Base-by-base conservation (phyloP, 2,888 invertebrate species). In the Brenthis daphne region DNA sequence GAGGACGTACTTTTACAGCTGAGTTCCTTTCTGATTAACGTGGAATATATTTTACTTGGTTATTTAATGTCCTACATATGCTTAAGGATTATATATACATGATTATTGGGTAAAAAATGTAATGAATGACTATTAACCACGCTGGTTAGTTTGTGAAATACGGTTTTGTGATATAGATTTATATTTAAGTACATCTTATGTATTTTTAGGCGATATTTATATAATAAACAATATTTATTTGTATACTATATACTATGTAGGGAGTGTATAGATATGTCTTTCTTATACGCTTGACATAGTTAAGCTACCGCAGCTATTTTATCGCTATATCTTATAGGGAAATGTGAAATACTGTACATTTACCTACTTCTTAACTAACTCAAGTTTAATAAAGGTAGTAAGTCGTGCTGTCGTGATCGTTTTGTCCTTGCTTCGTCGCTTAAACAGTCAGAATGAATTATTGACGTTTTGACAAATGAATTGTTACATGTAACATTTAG, bases 1-100 rank as follows among this genome's bases (percentile, higher is more conserved):
- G 70, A 70, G 70, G 67, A 79, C 80, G 78, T 74, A 85, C 85
- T 86, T 84, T 89, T 86, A 86, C 85, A 64, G 57, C 61, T 58
- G 69, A 69, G 73, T 56, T 60, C 48, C 20, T 20, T 54, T 14
- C 33, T 4, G 50, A 51, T 53, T 1, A 33, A 37, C 16, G 16
- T 53, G 13, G 5, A 24, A 4, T 16, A 51, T 50, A 29, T 61
- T 33, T 51, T 51, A 51, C 12, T n/a, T 6, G 5, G 14, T 16
- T 16, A 60, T 29, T 11, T 43, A 0, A 57, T 48, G 8, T 24
- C 51, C 51, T n/a, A 51, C 6, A n/a, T 51, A 16, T 51, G 16
- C 14, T 51, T 6, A 2, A 43, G 37, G 3, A 43, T 11, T 11
- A 43, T 11, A 11, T 8, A 43, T 2, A 43, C 1, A 11, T 2